Base-by-base conservation (phyloP, 2,113 vertebrate species). In the Turnix velox region DNA sequence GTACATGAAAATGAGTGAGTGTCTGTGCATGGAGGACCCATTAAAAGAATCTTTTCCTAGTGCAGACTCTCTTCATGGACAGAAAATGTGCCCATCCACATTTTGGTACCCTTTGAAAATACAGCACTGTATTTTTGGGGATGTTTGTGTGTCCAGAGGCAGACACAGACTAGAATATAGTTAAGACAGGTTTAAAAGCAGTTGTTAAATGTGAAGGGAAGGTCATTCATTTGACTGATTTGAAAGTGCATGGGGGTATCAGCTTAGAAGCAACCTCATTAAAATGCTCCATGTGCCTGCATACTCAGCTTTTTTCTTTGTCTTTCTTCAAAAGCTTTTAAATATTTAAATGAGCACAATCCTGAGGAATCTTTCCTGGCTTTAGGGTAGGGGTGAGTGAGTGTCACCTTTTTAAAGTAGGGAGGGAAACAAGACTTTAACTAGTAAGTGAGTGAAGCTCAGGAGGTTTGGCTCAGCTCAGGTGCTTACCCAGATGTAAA, bases 331-430 rank as follows among this genome's bases (percentile, higher is more conserved):
- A 95, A 92, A 76, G 52, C 58, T 77, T 84, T 94, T n/a, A 46
- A 84, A 90, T 86, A 93, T 90, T 77, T 67, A 94, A 90, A 95
- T 92, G 31, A 43, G 30, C 51, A 88, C 55, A 94, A 93, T 84
- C 61, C 67, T 5, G 5, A 57, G 65, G 67, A 92, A 81, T 94
- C 37, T 85, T 72, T 71, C 30, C 67, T 87, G 85, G 42, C 61
- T 88, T 89, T 83, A 61, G 74, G 63, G 57, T 87, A 42, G 83
- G 92, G 71, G 83, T 84, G 62, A 93, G 68, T 11, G 42, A 87
- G 66, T 55, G 79, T 87, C 90, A 93, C 27, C 71, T 90, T 75
- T 65, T 22, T 54, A 30, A 69, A 79, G 49, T 14, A 37, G 87
- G 39, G 63, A 77, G 45, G 80, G 58, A 86, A 92, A 62, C 12